These are phyloP conservation scores for Bombus vancouverensis DNA, from an alignment of 1,140 invertebrate species.

Conservation along the genomic window DNA sequence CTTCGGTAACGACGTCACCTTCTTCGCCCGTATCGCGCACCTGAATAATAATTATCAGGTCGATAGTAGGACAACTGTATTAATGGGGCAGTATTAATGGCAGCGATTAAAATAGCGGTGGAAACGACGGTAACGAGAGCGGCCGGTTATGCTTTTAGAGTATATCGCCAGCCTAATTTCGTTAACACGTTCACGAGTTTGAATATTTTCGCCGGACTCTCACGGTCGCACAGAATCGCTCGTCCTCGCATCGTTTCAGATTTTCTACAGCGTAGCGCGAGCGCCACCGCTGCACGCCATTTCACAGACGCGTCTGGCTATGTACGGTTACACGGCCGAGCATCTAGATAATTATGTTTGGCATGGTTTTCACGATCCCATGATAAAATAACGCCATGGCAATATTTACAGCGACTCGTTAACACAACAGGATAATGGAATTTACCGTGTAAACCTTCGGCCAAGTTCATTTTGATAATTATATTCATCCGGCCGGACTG, in stretches of 20 bases:
- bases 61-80: slow-evolving; percentile 2
- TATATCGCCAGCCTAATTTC: slow-evolving; percentile 23
- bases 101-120: slow-evolving; percentile 22
- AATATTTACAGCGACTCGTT: slow-evolving; percentile 18
- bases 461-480: slow-evolving; percentile 3
- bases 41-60: slow-evolving; percentile 27
- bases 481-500: not conserved
- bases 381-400: not conserved
- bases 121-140: slow-evolving; percentile 6
- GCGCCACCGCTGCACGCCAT: not conserved
- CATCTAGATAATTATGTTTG: slow-evolving; percentile 10
- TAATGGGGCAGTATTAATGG: not conserved
- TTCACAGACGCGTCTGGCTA: not conserved
- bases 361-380: not conserved
- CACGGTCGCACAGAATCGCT: not conserved
- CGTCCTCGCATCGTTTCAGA: not conserved
- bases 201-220: not conserved
- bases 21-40: not conserved
- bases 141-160: slow-evolving; percentile 27
- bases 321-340: not conserved
- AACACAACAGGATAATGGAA: slow-evolving; percentile 8
- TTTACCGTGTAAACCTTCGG: not conserved
- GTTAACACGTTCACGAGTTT: not conserved
- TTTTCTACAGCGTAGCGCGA: not conserved
- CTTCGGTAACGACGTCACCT: not conserved